Evolutionary conservation across 1,140 invertebrate genomes (phyloP).

Genomic region (Caenorhabditis remanei): DNA sequence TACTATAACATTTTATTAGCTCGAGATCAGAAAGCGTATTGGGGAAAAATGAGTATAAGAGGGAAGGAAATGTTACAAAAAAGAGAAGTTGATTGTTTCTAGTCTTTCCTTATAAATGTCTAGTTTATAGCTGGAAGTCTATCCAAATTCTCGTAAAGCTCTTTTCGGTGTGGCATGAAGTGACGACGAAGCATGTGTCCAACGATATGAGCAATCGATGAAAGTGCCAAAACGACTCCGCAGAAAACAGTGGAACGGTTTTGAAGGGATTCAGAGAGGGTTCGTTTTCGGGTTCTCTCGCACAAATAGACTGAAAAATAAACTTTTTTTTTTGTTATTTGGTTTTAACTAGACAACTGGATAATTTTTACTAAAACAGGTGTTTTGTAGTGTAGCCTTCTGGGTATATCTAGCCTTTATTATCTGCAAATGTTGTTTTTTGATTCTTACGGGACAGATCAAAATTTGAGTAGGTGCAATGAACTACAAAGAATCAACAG

Average conservation of each 20-base stretch:
- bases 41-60: not conserved
- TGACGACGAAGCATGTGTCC: conserved; percentile 60
- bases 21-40: not conserved
- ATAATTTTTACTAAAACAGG: not conserved
- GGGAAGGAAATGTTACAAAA: not conserved
- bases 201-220: conserved; percentile 56
- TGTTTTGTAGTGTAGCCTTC: not conserved
- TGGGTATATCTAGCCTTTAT: too few relatives aligned
- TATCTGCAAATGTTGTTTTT: too few relatives aligned
- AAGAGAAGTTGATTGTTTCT: not conserved
- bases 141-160: conserved; percentile 62
- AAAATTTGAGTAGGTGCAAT: not conserved
- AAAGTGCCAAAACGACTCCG: conserved; percentile 58
- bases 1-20: conserved; percentile 37
- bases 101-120: not conserved
- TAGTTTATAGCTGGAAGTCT: conserved; percentile 30
- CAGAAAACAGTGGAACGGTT: conserved; percentile 56
- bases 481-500: too few relatives aligned
- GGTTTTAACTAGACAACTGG: not conserved
- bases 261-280: conserved; percentile 60
- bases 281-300: conserved; percentile 58
- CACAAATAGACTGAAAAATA: conserved; percentile 63
- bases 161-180: conserved; percentile 61
- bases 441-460: not conserved
- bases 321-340: conserved; percentile 11